Evolutionary conservation across 2,113 vertebrate genomes (phyloP), one percentile per base, ranked within the genome.

Genomic region (Elephas maximus): DNA sequence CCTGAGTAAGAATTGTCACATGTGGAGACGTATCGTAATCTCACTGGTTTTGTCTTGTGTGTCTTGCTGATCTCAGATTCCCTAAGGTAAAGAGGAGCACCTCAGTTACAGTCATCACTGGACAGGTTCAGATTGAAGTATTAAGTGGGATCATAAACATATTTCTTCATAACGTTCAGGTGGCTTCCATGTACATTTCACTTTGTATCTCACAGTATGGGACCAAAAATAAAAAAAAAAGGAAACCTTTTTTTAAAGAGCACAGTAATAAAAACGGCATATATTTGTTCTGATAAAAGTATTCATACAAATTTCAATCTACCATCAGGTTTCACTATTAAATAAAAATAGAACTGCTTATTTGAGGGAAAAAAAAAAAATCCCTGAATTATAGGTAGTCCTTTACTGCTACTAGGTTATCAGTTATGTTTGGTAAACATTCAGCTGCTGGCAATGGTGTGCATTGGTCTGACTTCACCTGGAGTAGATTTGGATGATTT

Each of bases 281-380:
- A 18, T 33, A 41, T 85, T 63, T 37, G 14, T 83, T 12, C 18
- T 85, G 51, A 84, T 48, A 63, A 76, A 63, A 63, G 37, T 51
- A 62, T 37, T 63, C 37, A 44, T n/a, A 60, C 26, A 83, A 62
- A 91, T 60, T 73, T 62, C 20, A 62, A 53, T 26, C 9, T 73
- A 24, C 30, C 74, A 53, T 93, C 37, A 21, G 11, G 20, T 94
- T 93, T 81, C 62, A 10, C 21, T 15, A 60, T 62, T 81, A 62
- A 73, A 74, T 51, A 62, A 33, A 73, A 48, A 81, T 94, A 74
- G 10, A 81, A 74, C 53, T 73, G 23, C 9, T 79, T 71, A 57
- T 74, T 62, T 82, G 57, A 74, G 71, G 65, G 81, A 37, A n/a
- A 88, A 88, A 37, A n/a, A 88, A 93, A 82, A 76, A 48, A 63